Base-by-base conservation (phyloP, 2,888 invertebrate species). In the Tenthredo notha region DNA sequence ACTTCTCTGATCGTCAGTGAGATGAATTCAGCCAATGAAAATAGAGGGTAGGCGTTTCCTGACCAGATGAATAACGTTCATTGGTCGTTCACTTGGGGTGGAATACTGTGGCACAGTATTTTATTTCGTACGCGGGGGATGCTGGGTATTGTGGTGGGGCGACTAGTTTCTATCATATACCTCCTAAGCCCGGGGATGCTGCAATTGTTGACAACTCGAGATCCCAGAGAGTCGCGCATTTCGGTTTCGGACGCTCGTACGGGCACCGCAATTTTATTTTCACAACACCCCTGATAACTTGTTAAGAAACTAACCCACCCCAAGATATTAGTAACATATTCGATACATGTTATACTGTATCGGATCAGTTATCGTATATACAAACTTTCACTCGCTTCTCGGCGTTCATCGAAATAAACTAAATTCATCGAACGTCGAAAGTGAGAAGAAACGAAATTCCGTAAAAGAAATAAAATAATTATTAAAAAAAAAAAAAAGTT, bases 101-200 rank as follows among this genome's bases (percentile, higher is more conserved):
- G 92, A 91, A 92, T 91, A 92, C 90, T 92, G 92, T 92, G 91
- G 91, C 91, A 92, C 91, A 90, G 91, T 92, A 90, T 92, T 91
- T 92, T 92, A 92, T 92, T 92, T 92, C 89, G 87, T 47, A 65
- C 75, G 70, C 83, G 85, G 85, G 86, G 86, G 85, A 87, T 83
- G 87, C 87, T 87, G 86, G 86, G 84, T 84, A 74, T 83, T 82
- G 83, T 89, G 88, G 90, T 89, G 90, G 90, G 90, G 89, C 86
- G 88, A 90, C 89, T 89, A 89, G 90, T 90, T 90, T 90, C 90
- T 89, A 89, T 80, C 72, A 77, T 85, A 40, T 72, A 75, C 83
- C 84, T 89, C 90, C 90, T 88, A 89, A 89, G 90, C 89, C 87
- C 89, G 89, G 84, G 90, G 90, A 90, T 90, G 91, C 90, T 91